Percentiles rank a stretch among this genome's conserved stretches.
These are phyloP conservation scores for Hirudinaria manillensis DNA, from an alignment of 2,888 invertebrate species.

Conservation along the genomic window DNA sequence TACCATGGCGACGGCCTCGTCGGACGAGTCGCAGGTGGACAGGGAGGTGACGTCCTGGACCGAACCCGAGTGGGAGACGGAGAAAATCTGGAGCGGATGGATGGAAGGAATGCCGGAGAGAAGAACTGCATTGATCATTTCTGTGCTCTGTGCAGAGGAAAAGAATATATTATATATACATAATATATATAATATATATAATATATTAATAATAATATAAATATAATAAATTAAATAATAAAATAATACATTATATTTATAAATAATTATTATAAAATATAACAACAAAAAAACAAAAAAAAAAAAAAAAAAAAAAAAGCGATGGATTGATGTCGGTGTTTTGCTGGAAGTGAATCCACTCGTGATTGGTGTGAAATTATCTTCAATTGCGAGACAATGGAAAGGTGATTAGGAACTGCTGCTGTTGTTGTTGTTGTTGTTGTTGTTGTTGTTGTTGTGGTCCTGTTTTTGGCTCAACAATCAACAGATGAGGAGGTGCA, in stretches of 20 bases:
- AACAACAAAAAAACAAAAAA: not conserved
- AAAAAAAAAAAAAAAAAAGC: not conserved
- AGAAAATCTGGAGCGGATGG: constrained; percentile 21
- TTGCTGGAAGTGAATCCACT: too few relatives aligned
- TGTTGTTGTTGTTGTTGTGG: too few relatives aligned
- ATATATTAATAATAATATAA: not conserved
- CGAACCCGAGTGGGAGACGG: constrained; percentile 15
- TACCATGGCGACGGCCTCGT: constrained; percentile 27
- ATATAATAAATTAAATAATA: too few relatives aligned
- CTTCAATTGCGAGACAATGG: too few relatives aligned
- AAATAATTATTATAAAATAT: not conserved
- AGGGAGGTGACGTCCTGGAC: constrained; percentile 24
- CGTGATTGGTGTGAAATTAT: too few relatives aligned
- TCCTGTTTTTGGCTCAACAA: too few relatives aligned
- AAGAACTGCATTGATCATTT: constrained; percentile 19
- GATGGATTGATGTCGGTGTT: too few relatives aligned
- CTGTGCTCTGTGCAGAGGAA: constrained; percentile 12
- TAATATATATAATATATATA: not conserved
- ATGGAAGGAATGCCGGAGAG: constrained; percentile 1
- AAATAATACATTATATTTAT: too few relatives aligned
- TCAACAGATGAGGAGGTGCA: too few relatives aligned
- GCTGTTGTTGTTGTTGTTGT: too few relatives aligned
- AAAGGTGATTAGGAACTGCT: too few relatives aligned
- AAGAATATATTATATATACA: not conserved
- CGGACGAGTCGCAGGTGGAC: constrained; percentile 20